phyloP scores from a whole-genome alignment of 2,113 vertebrate species.

The Odontophorus gujanensis region DNA sequence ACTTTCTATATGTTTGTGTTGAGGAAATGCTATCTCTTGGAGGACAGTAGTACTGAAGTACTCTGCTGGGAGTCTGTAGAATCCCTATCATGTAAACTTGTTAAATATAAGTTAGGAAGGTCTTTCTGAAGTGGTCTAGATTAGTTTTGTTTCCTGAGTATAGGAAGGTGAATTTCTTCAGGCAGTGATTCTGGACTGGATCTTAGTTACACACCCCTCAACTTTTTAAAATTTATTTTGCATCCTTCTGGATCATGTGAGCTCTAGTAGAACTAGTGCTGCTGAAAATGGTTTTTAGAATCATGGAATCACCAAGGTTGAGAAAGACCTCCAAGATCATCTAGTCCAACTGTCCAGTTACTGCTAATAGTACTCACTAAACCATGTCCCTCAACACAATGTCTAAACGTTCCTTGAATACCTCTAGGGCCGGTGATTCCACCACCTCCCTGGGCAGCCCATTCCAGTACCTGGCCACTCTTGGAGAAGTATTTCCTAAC shows the following conservation, averaged over 20 bases:
- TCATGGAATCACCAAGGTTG: no score
- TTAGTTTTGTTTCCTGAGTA: not conserved
- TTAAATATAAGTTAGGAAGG: not conserved
- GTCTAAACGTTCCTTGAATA: no score
- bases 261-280: not conserved
- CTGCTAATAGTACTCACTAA: no score
- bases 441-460: no score
- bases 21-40: not conserved
- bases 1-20: not conserved
- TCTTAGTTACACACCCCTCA: not conserved
- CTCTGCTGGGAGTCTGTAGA: not conserved
- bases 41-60: not conserved
- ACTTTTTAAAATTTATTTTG: not conserved
- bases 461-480: no score
- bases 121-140: not conserved
- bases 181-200: not conserved
- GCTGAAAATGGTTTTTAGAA: not conserved
- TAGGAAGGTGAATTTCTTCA: not conserved
- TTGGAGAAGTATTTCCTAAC: no score
- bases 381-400: no score
- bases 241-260: not conserved
- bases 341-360: no score
- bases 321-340: no score
- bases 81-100: not conserved
- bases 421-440: no score